A percentile compares a stretch with the other conserved stretches of the same genome.
Evolutionary conservation across 2,797 vertebrate species (phyloP).

Genomic region (Momotus momota): DNA sequence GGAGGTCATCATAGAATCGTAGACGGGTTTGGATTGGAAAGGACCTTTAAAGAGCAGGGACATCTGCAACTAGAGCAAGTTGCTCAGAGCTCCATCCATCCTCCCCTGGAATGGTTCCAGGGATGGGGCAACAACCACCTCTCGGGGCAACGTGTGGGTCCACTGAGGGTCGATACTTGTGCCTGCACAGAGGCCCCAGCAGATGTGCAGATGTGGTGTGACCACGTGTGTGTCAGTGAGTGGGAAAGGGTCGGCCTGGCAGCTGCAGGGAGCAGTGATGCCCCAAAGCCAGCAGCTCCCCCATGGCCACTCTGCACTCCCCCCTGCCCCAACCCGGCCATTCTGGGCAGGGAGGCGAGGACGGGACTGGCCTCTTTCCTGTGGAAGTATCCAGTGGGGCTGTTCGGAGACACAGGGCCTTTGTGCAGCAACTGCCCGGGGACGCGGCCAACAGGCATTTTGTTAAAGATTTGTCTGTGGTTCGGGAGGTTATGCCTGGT

Average conservation of each 20-base stretch:
- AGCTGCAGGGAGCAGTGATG: background rate
- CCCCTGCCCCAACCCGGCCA: background rate
- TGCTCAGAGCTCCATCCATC: no score
- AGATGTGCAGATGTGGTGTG: rapidly evolving
- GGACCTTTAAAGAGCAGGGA: no score
- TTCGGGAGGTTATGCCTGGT: background rate
- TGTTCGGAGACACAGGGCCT: background rate
- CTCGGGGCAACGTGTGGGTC: no score
- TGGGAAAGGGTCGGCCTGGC: background rate
- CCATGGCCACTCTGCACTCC: rapidly evolving
- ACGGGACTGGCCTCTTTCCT: background rate
- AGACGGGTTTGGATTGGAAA: background rate
- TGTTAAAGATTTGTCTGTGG: background rate
- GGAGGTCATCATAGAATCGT: background rate
- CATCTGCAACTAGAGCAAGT: no score
- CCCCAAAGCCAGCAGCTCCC: rapidly evolving
- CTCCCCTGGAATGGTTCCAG: no score
- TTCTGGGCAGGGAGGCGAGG: background rate
- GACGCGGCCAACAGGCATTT: background rate
- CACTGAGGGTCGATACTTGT: no score
- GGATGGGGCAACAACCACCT: no score
- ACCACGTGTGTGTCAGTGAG: rapidly evolving
- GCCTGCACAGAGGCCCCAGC: background rate
- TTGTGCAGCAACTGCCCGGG: background rate
- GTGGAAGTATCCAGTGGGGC: background rate